These are phyloP conservation scores for Phocoena sinus DNA, from an alignment of 2,113 vertebrate species.

Conservation along the genomic window DNA sequence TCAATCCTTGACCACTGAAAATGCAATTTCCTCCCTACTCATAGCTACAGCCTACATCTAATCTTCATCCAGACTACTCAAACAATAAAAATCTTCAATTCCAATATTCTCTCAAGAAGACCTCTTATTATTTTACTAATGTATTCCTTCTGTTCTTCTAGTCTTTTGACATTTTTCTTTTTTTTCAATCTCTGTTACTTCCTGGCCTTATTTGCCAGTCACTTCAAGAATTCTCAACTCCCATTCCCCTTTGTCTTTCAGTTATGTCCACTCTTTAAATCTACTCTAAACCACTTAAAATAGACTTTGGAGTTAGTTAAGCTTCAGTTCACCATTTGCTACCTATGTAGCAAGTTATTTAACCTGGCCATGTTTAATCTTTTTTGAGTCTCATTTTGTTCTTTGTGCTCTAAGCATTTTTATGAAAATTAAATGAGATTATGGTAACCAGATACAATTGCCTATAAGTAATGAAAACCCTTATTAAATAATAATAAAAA, in stretches of 20 bases:
- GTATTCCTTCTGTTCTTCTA: not conserved
- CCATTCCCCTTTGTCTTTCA: not conserved
- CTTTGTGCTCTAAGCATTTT: not conserved
- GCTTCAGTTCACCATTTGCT: not conserved
- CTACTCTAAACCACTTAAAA: not conserved
- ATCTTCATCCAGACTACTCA: not conserved
- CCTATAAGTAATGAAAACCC: not conserved
- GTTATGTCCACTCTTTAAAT: not conserved
- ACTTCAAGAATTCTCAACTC: not conserved
- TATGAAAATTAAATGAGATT: constrained; percentile 25
- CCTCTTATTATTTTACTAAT: not conserved
- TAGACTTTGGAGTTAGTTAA: not conserved
- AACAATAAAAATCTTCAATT: not conserved
- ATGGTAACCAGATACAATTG: not conserved
- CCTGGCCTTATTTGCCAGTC: not conserved
- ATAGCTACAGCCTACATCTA: not conserved
- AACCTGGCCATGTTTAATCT: not conserved
- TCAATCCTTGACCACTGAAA: not conserved
- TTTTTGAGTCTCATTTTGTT: not conserved
- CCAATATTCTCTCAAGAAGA: not conserved
- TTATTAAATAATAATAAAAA: not conserved
- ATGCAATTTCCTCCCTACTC: not conserved
- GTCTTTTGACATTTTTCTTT: not conserved
- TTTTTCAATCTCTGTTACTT: not conserved
- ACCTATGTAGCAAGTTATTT: not conserved